phyloP scores from a whole-genome alignment of 2,113 vertebrate genomes.

The Trinectes maculatus region DNA sequence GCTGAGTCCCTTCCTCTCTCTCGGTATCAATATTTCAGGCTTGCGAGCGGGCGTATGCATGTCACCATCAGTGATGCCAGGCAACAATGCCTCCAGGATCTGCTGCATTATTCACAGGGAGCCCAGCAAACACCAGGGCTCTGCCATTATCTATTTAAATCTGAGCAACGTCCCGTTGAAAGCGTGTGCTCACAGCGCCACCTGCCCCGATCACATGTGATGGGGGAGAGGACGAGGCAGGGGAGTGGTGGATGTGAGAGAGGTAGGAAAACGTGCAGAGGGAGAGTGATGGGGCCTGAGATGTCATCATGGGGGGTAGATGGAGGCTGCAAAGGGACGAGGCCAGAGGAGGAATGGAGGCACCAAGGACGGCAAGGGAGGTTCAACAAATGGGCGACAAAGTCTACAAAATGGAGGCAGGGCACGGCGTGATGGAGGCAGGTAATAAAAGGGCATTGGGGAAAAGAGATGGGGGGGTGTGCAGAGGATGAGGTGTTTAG shows the following conservation, averaged over 20 bases:
- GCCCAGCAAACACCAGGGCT: constrained; percentile 68
- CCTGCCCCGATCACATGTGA: constrained; percentile 56
- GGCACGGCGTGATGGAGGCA: constrained; percentile 34
- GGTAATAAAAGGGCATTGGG: constrained; percentile 55
- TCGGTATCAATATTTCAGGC: constrained; percentile 74
- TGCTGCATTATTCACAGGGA: constrained; percentile 77
- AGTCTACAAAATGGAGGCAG: constrained; percentile 37
- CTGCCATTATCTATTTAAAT: constrained; percentile 81
- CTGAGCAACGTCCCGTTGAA: constrained; percentile 65
- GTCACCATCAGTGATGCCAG: constrained; percentile 72
- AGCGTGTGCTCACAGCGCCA: constrained; percentile 51
- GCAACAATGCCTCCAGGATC: constrained; percentile 76
- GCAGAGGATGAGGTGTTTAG: constrained; percentile 23
- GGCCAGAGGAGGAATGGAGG: constrained; percentile 10
- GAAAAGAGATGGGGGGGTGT: constrained; percentile 40
- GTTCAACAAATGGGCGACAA: constrained; percentile 34
- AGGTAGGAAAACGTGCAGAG: constrained; percentile 25
- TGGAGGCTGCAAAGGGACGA: constrained; percentile 31
- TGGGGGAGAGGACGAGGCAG: constrained; percentile 17
- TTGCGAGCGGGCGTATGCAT: constrained; percentile 62
- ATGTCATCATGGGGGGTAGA: constrained; percentile 29
- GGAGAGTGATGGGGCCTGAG: constrained; percentile 19
- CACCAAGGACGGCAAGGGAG: no score
- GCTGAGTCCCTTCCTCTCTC: constrained; percentile 31
- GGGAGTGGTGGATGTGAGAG: constrained; percentile 23